Evolutionary conservation across 64 coral and sea anemone genomes (phyloP), one percentile per base, ranked within the genome.

Genomic region (Acropora tenuis): DNA sequence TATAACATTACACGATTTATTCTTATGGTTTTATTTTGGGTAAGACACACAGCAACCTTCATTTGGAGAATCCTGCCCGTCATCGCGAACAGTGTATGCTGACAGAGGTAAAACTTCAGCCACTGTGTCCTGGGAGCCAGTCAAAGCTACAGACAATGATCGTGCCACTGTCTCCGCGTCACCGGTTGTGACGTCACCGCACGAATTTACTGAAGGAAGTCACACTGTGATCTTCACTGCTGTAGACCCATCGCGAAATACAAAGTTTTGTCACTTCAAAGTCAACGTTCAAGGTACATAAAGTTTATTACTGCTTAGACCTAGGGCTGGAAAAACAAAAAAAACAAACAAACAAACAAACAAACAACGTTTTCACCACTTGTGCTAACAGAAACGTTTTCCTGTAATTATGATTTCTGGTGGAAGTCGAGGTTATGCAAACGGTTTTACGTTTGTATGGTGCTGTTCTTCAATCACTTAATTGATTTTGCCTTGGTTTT

Each of bases 131-230:
- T 94, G 92, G 92, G 43, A 66, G 69, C 80, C 73, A 68, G 73
- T 84, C 18, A 83, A 50, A 78, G 80, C 88, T 48, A 90, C 74
- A 20, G 92, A 94, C 47, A 94, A 94, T 69, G 92, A 90, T 43
- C 58, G 76, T 18, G 74, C 83, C 17, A 47, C 46, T 16, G 69
- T 91, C 19, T 63, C 52, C 50, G 79, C 69, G 5, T 50, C 43
- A 45, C 78, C 92, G 3, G 58, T 5, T 13, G 74, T 65, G 47
- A 84, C 73, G 20, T 78, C 88, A 68, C 85, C 86, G 0, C 79
- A 90, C 82, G 47, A 49, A 1, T 94, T 89, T 16, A 43, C 69
- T 16, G 92, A 84, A 47, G 92, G 92, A 66, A 90, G 15, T 50
- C 87, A 82, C 45, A 41, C 75, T 17, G 19, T 94, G 40, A 57